These are phyloP conservation scores for Xiphophorus hellerii DNA, from an alignment of 2,113 vertebrate genomes.

Conservation along the genomic window DNA sequence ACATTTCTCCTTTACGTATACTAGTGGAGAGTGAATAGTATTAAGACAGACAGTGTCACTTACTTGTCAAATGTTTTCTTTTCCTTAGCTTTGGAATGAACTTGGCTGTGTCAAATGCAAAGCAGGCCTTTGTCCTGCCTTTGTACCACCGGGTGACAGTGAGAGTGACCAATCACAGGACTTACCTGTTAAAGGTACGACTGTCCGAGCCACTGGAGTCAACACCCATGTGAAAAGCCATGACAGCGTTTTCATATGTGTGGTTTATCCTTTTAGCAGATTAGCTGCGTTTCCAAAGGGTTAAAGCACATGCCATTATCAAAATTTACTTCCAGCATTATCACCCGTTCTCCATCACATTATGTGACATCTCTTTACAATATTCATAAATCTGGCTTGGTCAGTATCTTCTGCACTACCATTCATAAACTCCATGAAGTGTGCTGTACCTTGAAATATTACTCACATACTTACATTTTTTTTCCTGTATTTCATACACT, in stretches of 20 bases:
- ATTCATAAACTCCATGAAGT: constrained; percentile 42
- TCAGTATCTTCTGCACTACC: constrained; percentile 35
- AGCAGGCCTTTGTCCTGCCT: constrained; percentile 85
- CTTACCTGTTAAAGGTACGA: constrained; percentile 90
- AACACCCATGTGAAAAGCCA: constrained; percentile 20
- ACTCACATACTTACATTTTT: constrained; percentile 29
- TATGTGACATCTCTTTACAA: constrained; percentile 40
- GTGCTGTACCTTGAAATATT: constrained; percentile 32
- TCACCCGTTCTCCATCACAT: constrained; percentile 37
- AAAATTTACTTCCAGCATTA: constrained; percentile 29
- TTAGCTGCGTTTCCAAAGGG: constrained; percentile 22
- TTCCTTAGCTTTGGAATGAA: constrained; percentile 86
- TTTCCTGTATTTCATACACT: constrained; percentile 48
- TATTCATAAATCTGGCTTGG: constrained; percentile 17
- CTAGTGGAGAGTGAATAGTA: neutral
- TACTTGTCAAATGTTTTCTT: neutral
- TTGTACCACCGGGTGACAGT: constrained; percentile 68
- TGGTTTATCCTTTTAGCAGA: neutral
- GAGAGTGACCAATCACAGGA: constrained; percentile 81
- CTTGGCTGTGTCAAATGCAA: constrained; percentile 87
- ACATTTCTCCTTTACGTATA: neutral
- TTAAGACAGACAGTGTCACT: neutral
- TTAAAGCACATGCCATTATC: constrained; percentile 74
- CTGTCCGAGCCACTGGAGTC: constrained; percentile 30
- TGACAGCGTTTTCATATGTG: constrained; percentile 5